Percentiles rank a stretch among this genome's conserved stretches.
phyloP scores from a whole-genome alignment of 2,888 invertebrate species.

The Peribatodes rhomboidaria region DNA sequence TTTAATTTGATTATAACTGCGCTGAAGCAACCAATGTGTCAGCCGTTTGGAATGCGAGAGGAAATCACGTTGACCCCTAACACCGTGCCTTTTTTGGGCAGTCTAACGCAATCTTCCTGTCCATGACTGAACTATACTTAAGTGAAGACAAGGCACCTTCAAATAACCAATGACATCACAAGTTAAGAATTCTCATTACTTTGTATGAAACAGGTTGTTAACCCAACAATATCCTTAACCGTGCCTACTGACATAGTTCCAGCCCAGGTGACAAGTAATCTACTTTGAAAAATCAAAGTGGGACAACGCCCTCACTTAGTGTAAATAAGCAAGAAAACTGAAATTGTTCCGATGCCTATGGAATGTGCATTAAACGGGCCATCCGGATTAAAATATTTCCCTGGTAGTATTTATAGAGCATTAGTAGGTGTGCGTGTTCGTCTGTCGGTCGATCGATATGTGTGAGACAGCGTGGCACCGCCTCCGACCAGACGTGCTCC shows the following conservation, averaged over 20 bases:
- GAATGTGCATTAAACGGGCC: slow-evolving; percentile 83
- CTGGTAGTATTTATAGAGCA: slow-evolving; percentile 82
- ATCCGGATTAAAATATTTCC: slow-evolving; percentile 85
- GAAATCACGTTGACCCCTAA: slow-evolving; percentile 82
- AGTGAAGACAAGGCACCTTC: slow-evolving; percentile 44
- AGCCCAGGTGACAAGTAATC: slow-evolving; percentile 64
- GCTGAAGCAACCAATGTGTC: slow-evolving; percentile 72
- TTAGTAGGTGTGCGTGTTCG: slow-evolving; percentile 80
- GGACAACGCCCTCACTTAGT: slow-evolving; percentile 65
- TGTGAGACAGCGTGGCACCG: slow-evolving; percentile 86
- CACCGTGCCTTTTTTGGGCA: slow-evolving; percentile 75
- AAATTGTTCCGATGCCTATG: slow-evolving; percentile 72
- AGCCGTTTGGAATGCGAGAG: slow-evolving; percentile 80
- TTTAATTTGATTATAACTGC: slow-evolving; percentile 76
- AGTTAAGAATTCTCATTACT: slow-evolving; percentile 53
- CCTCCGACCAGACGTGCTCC: slow-evolving; percentile 75
- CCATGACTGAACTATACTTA: slow-evolving; percentile 48
- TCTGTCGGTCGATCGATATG: slow-evolving; percentile 75
- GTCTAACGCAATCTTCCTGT: slow-evolving; percentile 70
- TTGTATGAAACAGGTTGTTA: slow-evolving; percentile 62
- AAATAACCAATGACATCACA: slow-evolving; percentile 60
- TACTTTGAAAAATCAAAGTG: slow-evolving; percentile 62
- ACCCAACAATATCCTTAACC: slow-evolving; percentile 66
- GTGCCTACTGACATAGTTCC: slow-evolving; percentile 72
- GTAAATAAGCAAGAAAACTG: slow-evolving; percentile 65